Conservation (phyloP, 2,888 invertebrate species). For the Drosophila nigricruria region DNA sequence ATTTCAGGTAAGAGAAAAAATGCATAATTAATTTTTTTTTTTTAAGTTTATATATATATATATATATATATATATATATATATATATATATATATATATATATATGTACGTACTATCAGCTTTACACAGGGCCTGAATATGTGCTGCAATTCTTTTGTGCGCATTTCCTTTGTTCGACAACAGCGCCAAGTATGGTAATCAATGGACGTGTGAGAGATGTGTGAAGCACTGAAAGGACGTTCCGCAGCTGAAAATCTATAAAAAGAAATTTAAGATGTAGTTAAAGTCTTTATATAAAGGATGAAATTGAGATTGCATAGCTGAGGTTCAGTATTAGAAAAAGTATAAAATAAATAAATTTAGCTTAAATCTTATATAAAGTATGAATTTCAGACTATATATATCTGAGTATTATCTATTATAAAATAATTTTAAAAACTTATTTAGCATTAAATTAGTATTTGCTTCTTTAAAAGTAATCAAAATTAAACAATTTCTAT, state of each 20-base stretch:
- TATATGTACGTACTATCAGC: constrained; percentile 27
- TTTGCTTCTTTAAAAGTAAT: no score
- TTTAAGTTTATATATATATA: constrained; percentile 6
- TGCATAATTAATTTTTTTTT: constrained; percentile 61
- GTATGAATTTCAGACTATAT: no score
- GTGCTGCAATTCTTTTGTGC: constrained; percentile 52
- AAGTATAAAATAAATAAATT: no score
- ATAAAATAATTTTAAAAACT: no score
- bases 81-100: not conserved
- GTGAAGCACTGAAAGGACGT: constrained; percentile 1
- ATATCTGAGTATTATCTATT: no score
- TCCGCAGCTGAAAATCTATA: constrained; percentile 7
- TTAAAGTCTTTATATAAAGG: not conserved
- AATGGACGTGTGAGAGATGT: constrained; percentile 14
- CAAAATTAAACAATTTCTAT: no score
- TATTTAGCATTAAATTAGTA: no score
- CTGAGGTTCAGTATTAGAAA: not conserved
- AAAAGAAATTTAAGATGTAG: not conserved
- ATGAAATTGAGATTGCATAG: not conserved
- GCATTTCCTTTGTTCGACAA: constrained; percentile 48
- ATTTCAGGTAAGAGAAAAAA: constrained; percentile 37
- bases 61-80: no score
- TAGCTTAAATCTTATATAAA: no score
- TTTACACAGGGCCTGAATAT: constrained; percentile 10
- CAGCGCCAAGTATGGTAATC: constrained; percentile 27